These are phyloP conservation scores for Pangasius krempfi DNA, from an alignment of 2,797 vertebrate genomes.

Conservation along the genomic window DNA sequence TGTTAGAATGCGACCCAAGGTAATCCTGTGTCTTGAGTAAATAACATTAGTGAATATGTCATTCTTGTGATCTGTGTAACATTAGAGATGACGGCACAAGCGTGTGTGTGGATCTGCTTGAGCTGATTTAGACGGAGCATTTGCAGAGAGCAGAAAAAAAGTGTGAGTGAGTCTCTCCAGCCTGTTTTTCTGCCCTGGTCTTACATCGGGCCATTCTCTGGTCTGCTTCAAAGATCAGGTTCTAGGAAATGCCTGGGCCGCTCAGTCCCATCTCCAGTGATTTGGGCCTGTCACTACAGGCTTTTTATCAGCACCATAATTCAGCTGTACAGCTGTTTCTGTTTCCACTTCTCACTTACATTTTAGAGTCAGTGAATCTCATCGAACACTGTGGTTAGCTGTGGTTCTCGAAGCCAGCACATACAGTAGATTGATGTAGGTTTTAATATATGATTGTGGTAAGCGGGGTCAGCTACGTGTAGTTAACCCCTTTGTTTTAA, in stretches of 20 bases:
- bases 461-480: constrained; percentile 57
- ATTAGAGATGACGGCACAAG: constrained; percentile 38
- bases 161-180: constrained; percentile 56
- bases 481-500: constrained; percentile 62
- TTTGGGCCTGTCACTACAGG: constrained; percentile 54
- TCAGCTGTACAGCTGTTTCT: constrained; percentile 50
- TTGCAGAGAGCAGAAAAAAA: constrained; percentile 50
- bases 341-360: constrained; percentile 42
- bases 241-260: constrained; percentile 54
- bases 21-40: constrained; percentile 53
- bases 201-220: constrained; percentile 45
- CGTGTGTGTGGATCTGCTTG: constrained; percentile 48
- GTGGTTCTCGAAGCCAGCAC: constrained; percentile 34
- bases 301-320: constrained; percentile 53
- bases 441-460: constrained; percentile 55
- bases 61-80: constrained; percentile 33
- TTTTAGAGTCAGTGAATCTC: constrained; percentile 17
- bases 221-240: constrained; percentile 55
- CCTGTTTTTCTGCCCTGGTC: constrained; percentile 52
- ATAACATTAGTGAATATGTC: constrained; percentile 39
- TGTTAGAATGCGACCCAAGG: constrained; percentile 55
- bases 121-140: constrained; percentile 46
- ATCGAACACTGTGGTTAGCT: constrained; percentile 27
- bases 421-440: constrained; percentile 49
- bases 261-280: constrained; percentile 55